Evolutionary conservation across 2,797 vertebrate genomes (phyloP).

Genomic region (Craterocephalus amniculus): DNA sequence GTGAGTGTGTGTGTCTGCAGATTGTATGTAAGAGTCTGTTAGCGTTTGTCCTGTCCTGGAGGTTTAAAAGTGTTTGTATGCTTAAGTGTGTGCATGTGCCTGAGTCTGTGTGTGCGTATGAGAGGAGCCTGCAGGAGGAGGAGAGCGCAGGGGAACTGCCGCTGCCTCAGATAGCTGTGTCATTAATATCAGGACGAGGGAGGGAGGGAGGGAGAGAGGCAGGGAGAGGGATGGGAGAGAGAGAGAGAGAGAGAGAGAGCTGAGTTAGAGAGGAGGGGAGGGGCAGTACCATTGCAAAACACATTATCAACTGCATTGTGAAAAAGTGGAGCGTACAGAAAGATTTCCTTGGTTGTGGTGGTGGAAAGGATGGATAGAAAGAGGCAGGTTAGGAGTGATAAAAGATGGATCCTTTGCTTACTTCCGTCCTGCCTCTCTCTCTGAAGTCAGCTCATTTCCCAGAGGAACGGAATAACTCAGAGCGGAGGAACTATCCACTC

Average conservation of each 20-base stretch:
- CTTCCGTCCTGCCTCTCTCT: slow-evolving; percentile 36
- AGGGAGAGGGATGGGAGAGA: slow-evolving; percentile 38
- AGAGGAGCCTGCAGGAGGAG: slow-evolving; percentile 77
- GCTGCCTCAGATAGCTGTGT: slow-evolving; percentile 85
- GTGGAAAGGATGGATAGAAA: slow-evolving; percentile 5
- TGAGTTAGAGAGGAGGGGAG: slow-evolving; percentile 74
- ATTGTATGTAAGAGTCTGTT: slow-evolving; percentile 24
- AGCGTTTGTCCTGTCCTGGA: slow-evolving; percentile 49
- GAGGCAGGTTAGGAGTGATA: slow-evolving; percentile 8
- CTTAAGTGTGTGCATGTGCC: slow-evolving; percentile 22
- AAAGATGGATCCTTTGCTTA: slow-evolving; percentile 36
- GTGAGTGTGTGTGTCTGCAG: slow-evolving; percentile 26
- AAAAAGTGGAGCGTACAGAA: slow-evolving; percentile 38
- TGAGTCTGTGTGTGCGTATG: slow-evolving; percentile 38
- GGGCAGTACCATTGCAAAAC: slow-evolving; percentile 70
- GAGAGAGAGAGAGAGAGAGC: slow-evolving; percentile 55
- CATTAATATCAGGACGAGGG: slow-evolving; percentile 84
- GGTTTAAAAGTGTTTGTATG: slow-evolving; percentile 37
- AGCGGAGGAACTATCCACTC: slow-evolving; percentile 54
- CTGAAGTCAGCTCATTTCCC: slow-evolving; percentile 58
- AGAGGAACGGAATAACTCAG: slow-evolving; percentile 63
- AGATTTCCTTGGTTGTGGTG: background rate
- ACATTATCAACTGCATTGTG: slow-evolving; percentile 62
- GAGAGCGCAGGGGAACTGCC: slow-evolving; percentile 81
- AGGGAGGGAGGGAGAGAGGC: slow-evolving; percentile 60